These are phyloP conservation scores for Neuroterus valhalla DNA, from an alignment of 1,140 invertebrate species.

Conservation along the genomic window DNA sequence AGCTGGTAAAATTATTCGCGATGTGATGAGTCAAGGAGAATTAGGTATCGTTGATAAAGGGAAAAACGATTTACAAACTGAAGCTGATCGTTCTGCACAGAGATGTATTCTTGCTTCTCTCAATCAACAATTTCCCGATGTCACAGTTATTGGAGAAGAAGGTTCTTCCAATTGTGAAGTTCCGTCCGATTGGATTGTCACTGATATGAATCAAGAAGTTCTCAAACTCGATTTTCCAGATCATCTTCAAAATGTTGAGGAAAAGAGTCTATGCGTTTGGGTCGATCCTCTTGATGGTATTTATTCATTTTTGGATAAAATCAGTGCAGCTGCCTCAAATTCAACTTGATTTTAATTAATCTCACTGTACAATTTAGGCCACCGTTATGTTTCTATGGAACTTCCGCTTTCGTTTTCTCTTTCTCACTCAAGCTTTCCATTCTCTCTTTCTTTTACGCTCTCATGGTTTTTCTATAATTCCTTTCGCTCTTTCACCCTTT, in stretches of 20 bases:
- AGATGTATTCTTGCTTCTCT: slow-evolving; percentile 93
- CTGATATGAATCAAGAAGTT: slow-evolving; percentile 82
- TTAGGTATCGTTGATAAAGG: slow-evolving; percentile 95
- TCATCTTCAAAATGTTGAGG: slow-evolving; percentile 79
- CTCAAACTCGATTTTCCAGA: slow-evolving; percentile 82
- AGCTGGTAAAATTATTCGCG: slow-evolving; percentile 92
- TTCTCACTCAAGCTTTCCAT: too few species aligned
- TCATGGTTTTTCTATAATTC: too few species aligned
- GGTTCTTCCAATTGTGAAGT: slow-evolving; percentile 79
- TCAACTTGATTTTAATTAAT: too few species aligned
- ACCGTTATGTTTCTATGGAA: too few species aligned
- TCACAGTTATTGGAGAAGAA: slow-evolving; percentile 96
- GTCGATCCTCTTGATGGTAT: slow-evolving; percentile 98
- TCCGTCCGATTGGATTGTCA: slow-evolving; percentile 83
- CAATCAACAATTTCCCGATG: slow-evolving; percentile 86
- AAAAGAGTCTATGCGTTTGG: slow-evolving; percentile 93
- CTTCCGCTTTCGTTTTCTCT: too few species aligned
- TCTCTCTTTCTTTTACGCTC: too few species aligned
- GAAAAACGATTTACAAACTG: slow-evolving; percentile 97
- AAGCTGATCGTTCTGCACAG: slow-evolving; percentile 96
- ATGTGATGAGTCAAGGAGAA: slow-evolving; percentile 91
- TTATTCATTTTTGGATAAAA: slow-evolving; percentile 31
- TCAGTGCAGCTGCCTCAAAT: too few species aligned
- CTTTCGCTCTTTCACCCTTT: too few species aligned
- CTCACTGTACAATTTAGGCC: too few species aligned